Base-by-base conservation (phyloP, 1,140 invertebrate genomes). In the Drosophila navojoa region DNA sequence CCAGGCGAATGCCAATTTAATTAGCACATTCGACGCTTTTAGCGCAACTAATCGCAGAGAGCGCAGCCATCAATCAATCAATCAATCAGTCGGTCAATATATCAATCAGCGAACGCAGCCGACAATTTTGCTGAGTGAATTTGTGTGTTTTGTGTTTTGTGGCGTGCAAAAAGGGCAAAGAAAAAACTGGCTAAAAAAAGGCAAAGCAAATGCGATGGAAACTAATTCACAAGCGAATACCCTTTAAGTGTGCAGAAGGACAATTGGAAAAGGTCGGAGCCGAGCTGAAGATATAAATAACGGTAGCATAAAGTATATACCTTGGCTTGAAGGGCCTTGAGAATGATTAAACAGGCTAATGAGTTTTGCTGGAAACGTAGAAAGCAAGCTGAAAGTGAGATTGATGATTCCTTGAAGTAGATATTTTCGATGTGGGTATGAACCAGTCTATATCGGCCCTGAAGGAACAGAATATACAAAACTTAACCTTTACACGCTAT, bases 51-150 rank as follows among this genome's bases (percentile, higher is more conserved):
- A 76, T 76, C 67, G 67, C 40, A 32, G 58, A 25, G 15, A 7
- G 38, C 19, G 62, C 9, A 29, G 19, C 35, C 35, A 49, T 44
- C 42, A 42, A 61, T 49, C 45, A 62, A 29, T 16, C 66, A 22
- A 42, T 64, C 81, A 47, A 75, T 85, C 81, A 77, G 42, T 47
- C 55, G 50, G 38, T 60, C 55, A 72, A 72, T 72, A 49, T 66
- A 63, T 70, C 68, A 67, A 69, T 82, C 75, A 79, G 38, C 55
- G 16, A 6, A 10, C 49, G 29, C 13, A 29, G 22, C 50, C 62
- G 45, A 50, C 67, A 71, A 63, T 73, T 80, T 49, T 35, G 68
- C 50, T 71, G 78, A 87, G 84, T 84, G 84, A 74, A 89, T 84
- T 87, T 77, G 38, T 75, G 69, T 87, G 84, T 87, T 87, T 50